Conservation (phyloP, 37 sponge, comb jelly and placozoan genomes). For the Bolinopsis microptera region DNA sequence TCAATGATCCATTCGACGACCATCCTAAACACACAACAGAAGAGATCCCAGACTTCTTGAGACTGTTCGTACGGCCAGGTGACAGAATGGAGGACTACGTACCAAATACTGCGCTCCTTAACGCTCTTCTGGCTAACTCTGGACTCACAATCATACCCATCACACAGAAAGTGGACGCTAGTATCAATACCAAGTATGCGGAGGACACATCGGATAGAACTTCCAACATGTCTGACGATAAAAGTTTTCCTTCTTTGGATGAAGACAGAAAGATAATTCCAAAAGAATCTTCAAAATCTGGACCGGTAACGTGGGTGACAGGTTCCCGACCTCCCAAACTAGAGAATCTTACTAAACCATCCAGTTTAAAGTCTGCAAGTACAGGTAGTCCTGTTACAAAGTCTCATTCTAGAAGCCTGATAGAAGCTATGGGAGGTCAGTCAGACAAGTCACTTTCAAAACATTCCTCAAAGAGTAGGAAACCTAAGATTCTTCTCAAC, state of each 20-base stretch:
- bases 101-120: neutral
- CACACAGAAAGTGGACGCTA: neutral
- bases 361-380: neutral
- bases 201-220: slow-evolving; percentile 8
- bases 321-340: neutral
- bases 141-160: slow-evolving; percentile 4
- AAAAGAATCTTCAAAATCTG: neutral
- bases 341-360: neutral
- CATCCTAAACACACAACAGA: neutral
- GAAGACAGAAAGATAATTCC: neutral
- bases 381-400: neutral
- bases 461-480: neutral
- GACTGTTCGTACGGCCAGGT: neutral
- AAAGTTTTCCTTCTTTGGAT: neutral
- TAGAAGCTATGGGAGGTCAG: neutral
- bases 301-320: neutral
- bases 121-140: neutral
- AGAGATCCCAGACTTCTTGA: neutral
- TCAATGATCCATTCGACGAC: neutral
- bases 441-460: neutral
- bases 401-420: neutral
- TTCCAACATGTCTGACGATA: neutral
- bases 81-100: neutral
- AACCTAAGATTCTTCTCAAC: slow-evolving; percentile 27
- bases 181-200: neutral